These are phyloP conservation scores for Pocillopora grandis DNA, from an alignment of 92 coral and sea anemone species.

Conservation along the genomic window DNA sequence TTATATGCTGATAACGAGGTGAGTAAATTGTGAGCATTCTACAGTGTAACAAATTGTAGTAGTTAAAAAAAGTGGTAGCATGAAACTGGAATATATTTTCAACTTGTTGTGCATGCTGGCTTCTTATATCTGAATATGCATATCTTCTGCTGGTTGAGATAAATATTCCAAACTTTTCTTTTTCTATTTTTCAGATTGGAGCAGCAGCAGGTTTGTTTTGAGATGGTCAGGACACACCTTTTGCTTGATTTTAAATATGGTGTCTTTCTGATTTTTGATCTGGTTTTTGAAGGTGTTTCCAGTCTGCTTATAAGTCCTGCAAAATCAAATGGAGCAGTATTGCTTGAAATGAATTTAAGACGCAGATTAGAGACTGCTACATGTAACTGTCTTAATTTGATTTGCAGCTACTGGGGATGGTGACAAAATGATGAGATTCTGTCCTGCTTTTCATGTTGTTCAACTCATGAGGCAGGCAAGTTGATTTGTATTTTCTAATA, in stretches of 20 bases:
- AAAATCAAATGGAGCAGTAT: too few species aligned
- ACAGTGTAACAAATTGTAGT: too few species aligned
- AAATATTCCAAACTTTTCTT: not conserved
- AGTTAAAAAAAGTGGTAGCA: too few species aligned
- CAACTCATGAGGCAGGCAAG: constrained; percentile 70
- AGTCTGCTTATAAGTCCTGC: not conserved
- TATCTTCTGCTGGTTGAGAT: not conserved
- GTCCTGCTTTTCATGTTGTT: constrained; percentile 70
- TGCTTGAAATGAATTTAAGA: too few species aligned
- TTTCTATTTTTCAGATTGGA: constrained; percentile 45
- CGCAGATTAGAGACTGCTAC: too few species aligned
- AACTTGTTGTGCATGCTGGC: too few species aligned
- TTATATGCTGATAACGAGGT: constrained; percentile 81
- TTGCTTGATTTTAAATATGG: not conserved
- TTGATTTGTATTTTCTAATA: not conserved
- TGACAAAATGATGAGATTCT: constrained; percentile 71
- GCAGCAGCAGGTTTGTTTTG: constrained; percentile 58
- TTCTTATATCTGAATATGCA: too few species aligned
- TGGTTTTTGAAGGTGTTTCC: not conserved
- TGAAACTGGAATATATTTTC: not conserved
- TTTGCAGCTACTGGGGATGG: constrained; percentile 78
- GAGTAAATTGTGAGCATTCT: not conserved
- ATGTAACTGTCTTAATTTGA: not conserved
- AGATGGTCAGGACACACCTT: not conserved
- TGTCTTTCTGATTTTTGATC: not conserved